Percentiles rank a stretch among this genome's conserved stretches.
These are phyloP conservation scores for Oostethus manadensis DNA, from an alignment of 2,113 vertebrate genomes.

Conservation along the genomic window DNA sequence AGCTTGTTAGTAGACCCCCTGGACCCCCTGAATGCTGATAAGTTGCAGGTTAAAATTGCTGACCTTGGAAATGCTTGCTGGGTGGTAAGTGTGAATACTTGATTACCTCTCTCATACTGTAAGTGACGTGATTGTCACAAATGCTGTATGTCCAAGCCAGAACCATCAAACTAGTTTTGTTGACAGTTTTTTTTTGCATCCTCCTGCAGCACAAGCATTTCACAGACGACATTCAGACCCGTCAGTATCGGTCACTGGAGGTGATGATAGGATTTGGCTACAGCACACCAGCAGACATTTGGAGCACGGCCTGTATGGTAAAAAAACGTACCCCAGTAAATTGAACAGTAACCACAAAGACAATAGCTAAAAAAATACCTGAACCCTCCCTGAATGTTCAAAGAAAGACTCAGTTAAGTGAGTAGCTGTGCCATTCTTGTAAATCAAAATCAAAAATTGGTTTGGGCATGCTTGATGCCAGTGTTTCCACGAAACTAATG, in stretches of 20 bases:
- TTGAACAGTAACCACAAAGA: background rate
- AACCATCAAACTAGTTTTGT: background rate
- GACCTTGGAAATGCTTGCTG: slow-evolving; percentile 99
- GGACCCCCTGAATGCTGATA: slow-evolving; percentile 89
- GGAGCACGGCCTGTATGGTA: slow-evolving; percentile 99
- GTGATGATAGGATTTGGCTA: slow-evolving; percentile 92
- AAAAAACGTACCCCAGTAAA: background rate
- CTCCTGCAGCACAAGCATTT: slow-evolving; percentile 87
- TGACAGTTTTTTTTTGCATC: background rate
- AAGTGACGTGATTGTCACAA: background rate
- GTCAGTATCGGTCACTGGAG: slow-evolving; percentile 92
- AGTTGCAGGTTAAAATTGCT: slow-evolving; percentile 95
- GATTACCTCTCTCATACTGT: background rate
- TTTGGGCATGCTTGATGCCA: too few species aligned
- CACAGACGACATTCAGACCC: slow-evolving; percentile 95
- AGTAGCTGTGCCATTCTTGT: too few species aligned
- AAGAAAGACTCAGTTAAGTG: too few species aligned
- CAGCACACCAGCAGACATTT: slow-evolving; percentile 92
- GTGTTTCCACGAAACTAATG: too few species aligned
- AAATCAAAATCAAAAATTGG: too few species aligned
- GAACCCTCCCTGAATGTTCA: background rate
- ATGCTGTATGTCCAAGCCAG: background rate
- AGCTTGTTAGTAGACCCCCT: slow-evolving; percentile 89
- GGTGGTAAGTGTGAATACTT: slow-evolving; percentile 82
- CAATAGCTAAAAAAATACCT: background rate